Evolutionary conservation across 2,797 vertebrate species (phyloP), one percentile per base, ranked within the genome.

Genomic region (Sebastes iracundus): DNA sequence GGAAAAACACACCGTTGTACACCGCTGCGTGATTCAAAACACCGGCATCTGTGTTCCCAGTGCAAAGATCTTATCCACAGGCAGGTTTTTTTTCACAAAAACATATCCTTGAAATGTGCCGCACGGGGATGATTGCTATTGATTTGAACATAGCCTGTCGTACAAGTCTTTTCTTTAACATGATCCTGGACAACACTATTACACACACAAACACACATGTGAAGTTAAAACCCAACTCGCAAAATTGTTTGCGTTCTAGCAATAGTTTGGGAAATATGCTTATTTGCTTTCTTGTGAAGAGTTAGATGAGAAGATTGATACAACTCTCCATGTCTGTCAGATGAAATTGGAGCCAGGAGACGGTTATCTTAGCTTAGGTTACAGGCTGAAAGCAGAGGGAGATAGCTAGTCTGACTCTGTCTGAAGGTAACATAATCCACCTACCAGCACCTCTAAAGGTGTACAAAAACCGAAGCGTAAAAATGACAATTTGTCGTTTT

Each of bases 31-130:
- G 61, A 79, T 42, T 84, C 61, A 71, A 75, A 82, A 71, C 81
- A 83, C 74, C 35, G 78, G 70, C 80, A 80, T 81, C 82, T 72
- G 84, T 72, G 56, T 83, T 82, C 23, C 66, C 60, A 35, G 75
- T 69, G 74, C 74, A 71, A 32, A 77, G 71, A 83, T 80, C 68
- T 70, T 64, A 74, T 76, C 80, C 75, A 71, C 30, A 14, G 61
- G 74, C 70, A 46, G 52, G 22, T 68, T 35, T 35, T 62, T 60
- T 53, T 20, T 2, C 14, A 80, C 55, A 64, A 70, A 85, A 61
- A 67, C 65, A 27, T 49, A 25, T 81, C 71, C 35, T 80, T 72
- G 65, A 83, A 83, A 82, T 58, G 23, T 65, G 49, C 65, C 25
- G 30, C 20, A 28, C 11, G 6, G 22, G 10, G 12, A 14, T 72